Base-by-base conservation (phyloP, 37 sponge, comb jelly and placozoan species). In the Halisarca cf. caerulea region DNA sequence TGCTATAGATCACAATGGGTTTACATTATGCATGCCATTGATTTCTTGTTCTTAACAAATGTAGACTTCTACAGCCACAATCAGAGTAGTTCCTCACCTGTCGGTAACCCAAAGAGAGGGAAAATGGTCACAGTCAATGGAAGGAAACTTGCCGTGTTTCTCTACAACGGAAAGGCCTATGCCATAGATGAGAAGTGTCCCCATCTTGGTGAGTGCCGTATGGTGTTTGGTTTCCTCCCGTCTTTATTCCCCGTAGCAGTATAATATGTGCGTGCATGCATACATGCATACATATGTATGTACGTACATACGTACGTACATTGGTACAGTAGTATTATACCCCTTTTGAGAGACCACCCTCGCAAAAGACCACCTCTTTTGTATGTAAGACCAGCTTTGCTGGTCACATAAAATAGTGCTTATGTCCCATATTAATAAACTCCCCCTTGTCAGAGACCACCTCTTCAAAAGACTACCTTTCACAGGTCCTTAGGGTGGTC, bases 181-280 rank as follows among this genome's bases (percentile, higher is more conserved):
- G 84, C 81, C 30, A 34, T 81, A 6, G 78, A 80, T 84, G 85
- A 84, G 54, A 79, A 80, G 66, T 89, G 89, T 35, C 89, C 89
- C 59, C 89, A 89, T 38, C 28, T 83, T 38, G 89, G 89, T 89
- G 51, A 11, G 51, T 47, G 51, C 51, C 51, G 59, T 80, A 1
- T 53, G 34, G 3, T 1, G 2, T 55, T 35, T 36, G 1, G 37
- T 47, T 47, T 47, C 6, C 11, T 6, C 11, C 51, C 11, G 58
- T 79, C n/a, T 15, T 43, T 32, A 4, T 30, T n/a, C n/a, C n/a
- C n/a, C n/a, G n/a, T n/a, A n/a, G n/a, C n/a, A n/a, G n/a, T n/a
- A n/a, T n/a, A n/a, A n/a, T n/a, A n/a, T n/a, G 75, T 14, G 9
- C 4, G 43, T 32, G 24, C 6, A 27, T 28, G 28, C 35, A 4